phyloP scores from a whole-genome alignment of 2,888 invertebrate genomes.

The Entomobrya proxima region DNA sequence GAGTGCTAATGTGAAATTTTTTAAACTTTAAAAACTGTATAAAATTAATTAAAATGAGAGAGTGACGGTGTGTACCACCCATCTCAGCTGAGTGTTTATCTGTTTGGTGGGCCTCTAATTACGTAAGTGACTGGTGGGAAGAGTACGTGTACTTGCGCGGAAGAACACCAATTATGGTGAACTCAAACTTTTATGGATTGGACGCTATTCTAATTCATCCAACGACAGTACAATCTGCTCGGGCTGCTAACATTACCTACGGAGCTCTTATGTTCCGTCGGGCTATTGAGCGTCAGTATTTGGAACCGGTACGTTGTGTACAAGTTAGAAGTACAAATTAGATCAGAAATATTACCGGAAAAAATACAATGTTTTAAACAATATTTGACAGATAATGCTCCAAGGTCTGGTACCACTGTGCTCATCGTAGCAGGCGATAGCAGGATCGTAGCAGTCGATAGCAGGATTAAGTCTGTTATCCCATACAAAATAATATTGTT shows the following conservation, averaged over 20 bases:
- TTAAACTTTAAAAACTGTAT: too few relatives aligned
- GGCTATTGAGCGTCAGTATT: slow-evolving; percentile 93
- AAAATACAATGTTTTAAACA: neutral
- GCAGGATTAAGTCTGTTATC: too few relatives aligned
- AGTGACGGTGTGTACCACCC: too few relatives aligned
- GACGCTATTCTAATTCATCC: slow-evolving; percentile 90
- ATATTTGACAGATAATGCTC: slow-evolving; percentile 85
- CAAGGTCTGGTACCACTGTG: slow-evolving; percentile 96
- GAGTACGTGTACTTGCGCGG: slow-evolving; percentile 98
- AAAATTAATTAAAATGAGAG: too few relatives aligned
- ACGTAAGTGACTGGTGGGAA: slow-evolving; percentile 99
- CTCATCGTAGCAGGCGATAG: slow-evolving; percentile 97
- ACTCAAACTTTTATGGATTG: slow-evolving; percentile 98
- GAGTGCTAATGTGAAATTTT: too few relatives aligned
- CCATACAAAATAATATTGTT: too few relatives aligned
- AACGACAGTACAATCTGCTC: slow-evolving; percentile 87
- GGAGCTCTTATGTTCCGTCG: slow-evolving; percentile 91
- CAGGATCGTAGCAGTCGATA: too few relatives aligned
- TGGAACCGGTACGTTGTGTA: slow-evolving; percentile 93
- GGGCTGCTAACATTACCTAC: slow-evolving; percentile 93
- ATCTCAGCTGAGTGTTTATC: too few relatives aligned
- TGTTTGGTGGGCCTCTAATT: slow-evolving; percentile 97
- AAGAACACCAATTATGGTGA: slow-evolving; percentile 94
- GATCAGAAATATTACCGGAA: neutral
- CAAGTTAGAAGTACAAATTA: too few relatives aligned